Evolutionary conservation across 2,888 invertebrate species (phyloP).

Genomic region (Napeogenes inachia): DNA sequence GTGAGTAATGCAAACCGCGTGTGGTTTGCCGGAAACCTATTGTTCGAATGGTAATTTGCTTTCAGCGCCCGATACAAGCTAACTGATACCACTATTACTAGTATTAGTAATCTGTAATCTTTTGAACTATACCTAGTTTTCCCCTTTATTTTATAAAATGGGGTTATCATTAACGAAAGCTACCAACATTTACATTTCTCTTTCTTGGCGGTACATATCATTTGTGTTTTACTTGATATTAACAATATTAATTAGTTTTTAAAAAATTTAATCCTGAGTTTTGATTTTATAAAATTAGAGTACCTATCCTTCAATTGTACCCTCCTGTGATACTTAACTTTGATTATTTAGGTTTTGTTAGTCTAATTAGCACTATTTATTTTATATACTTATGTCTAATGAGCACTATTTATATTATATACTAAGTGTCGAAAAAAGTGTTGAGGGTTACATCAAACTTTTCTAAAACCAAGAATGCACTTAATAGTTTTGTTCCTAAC

Average conservation of each 20-base stretch:
- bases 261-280: no score
- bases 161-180: neutral
- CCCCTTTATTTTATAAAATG: slow-evolving; percentile 2
- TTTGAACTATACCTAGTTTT: neutral
- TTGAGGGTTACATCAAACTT: neutral
- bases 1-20: slow-evolving; percentile 13
- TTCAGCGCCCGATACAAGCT: neutral
- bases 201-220: no score
- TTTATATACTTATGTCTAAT: no score
- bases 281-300: no score
- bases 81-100: neutral
- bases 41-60: slow-evolving; percentile 3
- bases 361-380: no score
- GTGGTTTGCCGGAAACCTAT: neutral
- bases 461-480: slow-evolving; percentile 2
- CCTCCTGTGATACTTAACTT: no score
- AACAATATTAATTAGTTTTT: neutral
- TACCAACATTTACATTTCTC: no score
- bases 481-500: neutral
- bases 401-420: no score
- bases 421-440: neutral
- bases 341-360: no score
- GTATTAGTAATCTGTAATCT: neutral
- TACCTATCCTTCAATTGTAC: no score
- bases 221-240: neutral